Percentiles rank a stretch among this genome's conserved stretches.
Evolutionary conservation across 1,140 invertebrate species (phyloP).

Genomic region (Heliothis virescens): DNA sequence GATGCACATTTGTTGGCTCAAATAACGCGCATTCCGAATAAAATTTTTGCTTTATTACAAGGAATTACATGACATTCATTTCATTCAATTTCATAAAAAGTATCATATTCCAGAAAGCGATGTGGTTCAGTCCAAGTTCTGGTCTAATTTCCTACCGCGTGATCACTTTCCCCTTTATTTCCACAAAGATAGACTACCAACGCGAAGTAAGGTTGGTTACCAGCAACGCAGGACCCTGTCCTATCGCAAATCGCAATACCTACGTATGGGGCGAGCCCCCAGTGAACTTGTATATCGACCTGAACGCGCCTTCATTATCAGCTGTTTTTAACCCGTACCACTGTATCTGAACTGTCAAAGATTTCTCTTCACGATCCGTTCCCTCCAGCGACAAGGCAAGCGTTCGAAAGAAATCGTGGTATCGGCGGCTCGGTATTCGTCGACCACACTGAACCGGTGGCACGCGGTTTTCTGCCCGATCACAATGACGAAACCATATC

Average conservation of each 20-base stretch:
- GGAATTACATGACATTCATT: too few species aligned
- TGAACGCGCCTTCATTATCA: constrained; percentile 66
- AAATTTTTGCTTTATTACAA: too few species aligned
- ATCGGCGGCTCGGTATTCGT: constrained; percentile 49
- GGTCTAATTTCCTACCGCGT: constrained; percentile 6
- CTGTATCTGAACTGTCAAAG: constrained; percentile 11
- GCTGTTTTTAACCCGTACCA: constrained; percentile 60
- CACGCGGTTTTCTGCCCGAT: constrained; percentile 65
- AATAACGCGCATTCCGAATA: too few species aligned
- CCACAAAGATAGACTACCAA: constrained; percentile 27
- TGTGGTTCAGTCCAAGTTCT: too few species aligned
- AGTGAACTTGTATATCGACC: constrained; percentile 66
- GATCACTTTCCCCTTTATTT: constrained; percentile 58
- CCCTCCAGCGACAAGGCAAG: constrained; percentile 4
- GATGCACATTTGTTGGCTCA: too few species aligned
- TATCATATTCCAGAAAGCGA: too few species aligned
- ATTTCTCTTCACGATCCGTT: background rate
- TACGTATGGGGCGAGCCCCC: constrained; percentile 66
- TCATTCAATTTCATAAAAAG: too few species aligned
- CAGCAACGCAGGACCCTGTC: constrained; percentile 37
- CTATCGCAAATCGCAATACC: constrained; percentile 50
- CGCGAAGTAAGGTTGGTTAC: constrained; percentile 45
- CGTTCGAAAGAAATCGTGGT: constrained; percentile 44
- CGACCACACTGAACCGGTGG: constrained; percentile 65
- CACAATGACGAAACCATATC: constrained; percentile 61